These are phyloP conservation scores for Pygocentrus nattereri DNA, from an alignment of 2,797 vertebrate genomes.

Conservation along the genomic window DNA sequence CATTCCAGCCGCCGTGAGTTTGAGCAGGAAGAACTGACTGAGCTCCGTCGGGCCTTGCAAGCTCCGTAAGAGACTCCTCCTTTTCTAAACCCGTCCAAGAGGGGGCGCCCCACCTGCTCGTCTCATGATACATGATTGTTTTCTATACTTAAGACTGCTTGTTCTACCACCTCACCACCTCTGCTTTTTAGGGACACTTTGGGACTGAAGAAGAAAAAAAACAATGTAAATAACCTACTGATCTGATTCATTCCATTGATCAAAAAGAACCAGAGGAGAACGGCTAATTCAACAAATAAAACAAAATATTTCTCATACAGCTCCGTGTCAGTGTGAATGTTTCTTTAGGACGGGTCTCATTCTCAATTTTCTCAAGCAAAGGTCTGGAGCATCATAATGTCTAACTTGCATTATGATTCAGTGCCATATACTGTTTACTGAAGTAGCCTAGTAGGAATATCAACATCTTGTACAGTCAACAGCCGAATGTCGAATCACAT, in stretches of 20 bases:
- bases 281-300: slow-evolving; percentile 77
- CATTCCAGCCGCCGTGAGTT: slow-evolving; percentile 6
- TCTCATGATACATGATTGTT: slow-evolving; percentile 67
- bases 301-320: slow-evolving; percentile 83
- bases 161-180: slow-evolving; percentile 69
- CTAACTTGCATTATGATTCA: too few relatives aligned
- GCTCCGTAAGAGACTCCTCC: slow-evolving; percentile 34
- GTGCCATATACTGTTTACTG: too few relatives aligned
- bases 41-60: not conserved
- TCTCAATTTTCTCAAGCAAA: too few relatives aligned
- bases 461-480: too few relatives aligned
- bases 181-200: slow-evolving; percentile 71
- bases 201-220: slow-evolving; percentile 64
- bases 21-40: not conserved
- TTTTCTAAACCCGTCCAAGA: slow-evolving; percentile 36
- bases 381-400: too few relatives aligned
- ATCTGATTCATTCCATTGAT: slow-evolving; percentile 86
- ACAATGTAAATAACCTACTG: slow-evolving; percentile 81
- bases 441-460: too few relatives aligned
- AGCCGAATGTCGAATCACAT: too few relatives aligned
- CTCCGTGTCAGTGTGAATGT: slow-evolving; percentile 55
- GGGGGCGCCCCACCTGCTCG: slow-evolving; percentile 34
- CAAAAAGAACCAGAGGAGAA: slow-evolving; percentile 83
- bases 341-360: slow-evolving; percentile 25
- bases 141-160: slow-evolving; percentile 69